A percentile compares a stretch with the other conserved stretches of the same genome.
Evolutionary conservation across 2,113 vertebrate species (phyloP).

Genomic region (Pogona vitticeps): DNA sequence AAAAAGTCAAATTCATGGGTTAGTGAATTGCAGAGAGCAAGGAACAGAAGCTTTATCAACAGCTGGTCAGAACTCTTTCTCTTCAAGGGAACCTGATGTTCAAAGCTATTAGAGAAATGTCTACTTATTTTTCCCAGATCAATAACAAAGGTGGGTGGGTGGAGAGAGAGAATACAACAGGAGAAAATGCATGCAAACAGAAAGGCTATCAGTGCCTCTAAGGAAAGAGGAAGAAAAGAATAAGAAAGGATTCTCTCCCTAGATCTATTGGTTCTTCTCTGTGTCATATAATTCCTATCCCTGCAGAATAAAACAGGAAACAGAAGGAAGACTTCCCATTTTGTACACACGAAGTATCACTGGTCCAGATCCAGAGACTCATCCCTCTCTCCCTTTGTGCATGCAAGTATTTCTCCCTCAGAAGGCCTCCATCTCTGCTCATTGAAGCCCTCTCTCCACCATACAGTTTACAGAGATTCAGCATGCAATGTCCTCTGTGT

Average conservation of each 20-base stretch:
- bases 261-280: neutral
- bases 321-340: neutral
- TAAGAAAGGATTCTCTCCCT: conserved; percentile 4
- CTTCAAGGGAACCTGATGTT: neutral
- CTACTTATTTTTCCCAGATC: neutral
- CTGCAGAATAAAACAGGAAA: neutral
- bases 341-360: neutral
- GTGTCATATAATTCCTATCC: neutral
- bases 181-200: neutral
- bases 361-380: neutral
- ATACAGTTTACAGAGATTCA: too few relatives aligned
- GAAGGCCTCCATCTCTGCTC: neutral
- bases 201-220: neutral
- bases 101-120: conserved; percentile 1
- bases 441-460: neutral
- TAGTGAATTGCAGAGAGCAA: neutral
- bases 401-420: neutral
- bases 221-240: neutral
- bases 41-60: neutral
- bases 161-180: neutral
- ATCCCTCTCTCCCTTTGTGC: too few relatives aligned
- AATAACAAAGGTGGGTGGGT: neutral
- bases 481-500: too few relatives aligned
- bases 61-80: neutral
- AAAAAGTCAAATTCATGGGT: neutral